Evolutionary conservation across 1,140 invertebrate species (phyloP), one percentile per base, ranked within the genome.

Genomic region (Stegodyphus mimosarum): DNA sequence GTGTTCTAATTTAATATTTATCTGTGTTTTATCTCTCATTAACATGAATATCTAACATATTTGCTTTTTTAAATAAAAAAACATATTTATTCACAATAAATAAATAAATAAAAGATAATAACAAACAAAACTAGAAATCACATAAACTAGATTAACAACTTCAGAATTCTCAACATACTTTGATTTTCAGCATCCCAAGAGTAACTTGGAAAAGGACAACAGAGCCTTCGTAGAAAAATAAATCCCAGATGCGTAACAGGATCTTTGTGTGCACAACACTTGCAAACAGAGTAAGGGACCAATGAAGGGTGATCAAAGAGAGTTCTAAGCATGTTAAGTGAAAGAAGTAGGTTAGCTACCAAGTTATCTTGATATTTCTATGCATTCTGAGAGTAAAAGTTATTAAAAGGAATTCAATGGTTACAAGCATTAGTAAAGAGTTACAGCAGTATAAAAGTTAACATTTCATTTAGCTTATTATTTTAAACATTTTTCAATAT

Each of bases 231-330:
- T 92, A 92, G 90, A 99, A 98, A 90, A 99, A 97, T 83, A 98
- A 92, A 91, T 99, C 99, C 98, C 98, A 99, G 87, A 99, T 94
- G 83, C 97, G 92, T 6, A 99, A 91, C 64, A 99, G 92, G 85
- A 99, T 96, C 91, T 97, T 98, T 93, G 98, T 97, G 88, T 98
- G 96, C n/a, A 99, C 96, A 83, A 99, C 97, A 89, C 97, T 98
- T 6, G 98, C 96, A 92, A 98, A 99, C n/a, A 99, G 90, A 4
- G 98, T 99, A 52, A 99, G 91, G 91, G 99, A 99, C 98, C 99
- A 99, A 90, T 99, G 96, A 87, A 99, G 92, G 13, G 96, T 98
- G 89, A 99, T 99, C 49, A 99, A 91, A 85, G 97, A 98, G 18
- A 99, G 91, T 91, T 99, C 97, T 91, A 90, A 76, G 89, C 89